These are phyloP conservation scores for Spicauda simplicius DNA, from an alignment of 2,888 invertebrate genomes.

Conservation along the genomic window DNA sequence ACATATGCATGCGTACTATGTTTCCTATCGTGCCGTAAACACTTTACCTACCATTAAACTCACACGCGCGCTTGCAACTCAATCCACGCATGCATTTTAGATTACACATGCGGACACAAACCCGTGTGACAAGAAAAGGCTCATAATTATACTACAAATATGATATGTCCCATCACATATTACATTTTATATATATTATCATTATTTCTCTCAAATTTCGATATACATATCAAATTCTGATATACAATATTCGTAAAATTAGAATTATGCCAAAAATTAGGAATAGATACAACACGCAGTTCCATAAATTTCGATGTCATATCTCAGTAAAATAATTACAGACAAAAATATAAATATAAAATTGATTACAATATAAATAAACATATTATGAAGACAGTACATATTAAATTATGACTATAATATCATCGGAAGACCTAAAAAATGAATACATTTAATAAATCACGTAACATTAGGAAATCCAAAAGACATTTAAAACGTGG, in stretches of 20 bases:
- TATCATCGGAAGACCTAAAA: background rate
- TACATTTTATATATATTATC: conserved; percentile 3
- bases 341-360: background rate
- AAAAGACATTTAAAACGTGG: background rate
- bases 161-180: conserved; percentile 68
- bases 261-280: conserved; percentile 7
- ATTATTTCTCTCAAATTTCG: conserved; percentile 9
- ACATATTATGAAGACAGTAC: no score
- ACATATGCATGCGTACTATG: no score
- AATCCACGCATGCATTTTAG: no score
- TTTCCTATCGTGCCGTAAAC: no score
- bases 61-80: no score
- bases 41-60: no score
- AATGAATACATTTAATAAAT: background rate
- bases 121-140: no score
- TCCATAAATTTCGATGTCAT: background rate
- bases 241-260: background rate
- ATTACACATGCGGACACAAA: no score
- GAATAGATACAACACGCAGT: background rate
- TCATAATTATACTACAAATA: conserved; percentile 49
- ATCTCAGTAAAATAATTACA: background rate
- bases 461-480: background rate
- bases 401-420: no score
- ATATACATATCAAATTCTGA: background rate
- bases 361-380: no score